These are phyloP conservation scores for Eunapius fragilis DNA, from an alignment of 37 sponge, comb jelly and placozoan species.

Conservation along the genomic window DNA sequence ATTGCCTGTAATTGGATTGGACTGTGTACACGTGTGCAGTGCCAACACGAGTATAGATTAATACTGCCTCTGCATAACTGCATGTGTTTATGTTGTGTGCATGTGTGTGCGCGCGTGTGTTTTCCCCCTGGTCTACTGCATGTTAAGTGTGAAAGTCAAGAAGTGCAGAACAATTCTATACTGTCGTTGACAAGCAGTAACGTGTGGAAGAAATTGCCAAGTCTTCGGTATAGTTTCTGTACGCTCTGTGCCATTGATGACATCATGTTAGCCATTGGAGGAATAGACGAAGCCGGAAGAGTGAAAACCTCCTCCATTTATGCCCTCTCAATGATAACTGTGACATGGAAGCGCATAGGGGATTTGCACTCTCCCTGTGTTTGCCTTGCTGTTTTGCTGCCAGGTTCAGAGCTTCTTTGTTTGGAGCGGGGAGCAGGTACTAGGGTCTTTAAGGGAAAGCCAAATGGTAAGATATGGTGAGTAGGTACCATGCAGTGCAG, in stretches of 20 bases:
- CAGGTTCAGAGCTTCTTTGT: not conserved
- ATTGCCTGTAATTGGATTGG: no score
- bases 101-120: no score
- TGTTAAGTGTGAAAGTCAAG: not conserved
- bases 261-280: not conserved
- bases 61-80: no score
- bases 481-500: not conserved
- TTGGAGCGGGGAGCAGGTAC: not conserved
- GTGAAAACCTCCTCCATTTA: not conserved
- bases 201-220: not conserved
- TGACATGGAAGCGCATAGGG: not conserved
- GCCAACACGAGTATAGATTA: no score
- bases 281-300: not conserved
- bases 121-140: no score
- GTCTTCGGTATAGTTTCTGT: not conserved
- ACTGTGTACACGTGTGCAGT: no score
- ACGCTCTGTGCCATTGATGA: not conserved
- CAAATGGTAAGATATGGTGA: not conserved
- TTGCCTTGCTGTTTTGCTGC: not conserved
- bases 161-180: not conserved
- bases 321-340: not conserved
- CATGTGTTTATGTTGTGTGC: no score
- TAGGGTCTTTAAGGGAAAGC: not conserved
- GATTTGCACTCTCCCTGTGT: not conserved
- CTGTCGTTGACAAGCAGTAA: not conserved